Percentiles rank a stretch among this genome's conserved stretches.
Evolutionary conservation across 2,888 invertebrate species (phyloP).

Genomic region (Drosophila limbata): DNA sequence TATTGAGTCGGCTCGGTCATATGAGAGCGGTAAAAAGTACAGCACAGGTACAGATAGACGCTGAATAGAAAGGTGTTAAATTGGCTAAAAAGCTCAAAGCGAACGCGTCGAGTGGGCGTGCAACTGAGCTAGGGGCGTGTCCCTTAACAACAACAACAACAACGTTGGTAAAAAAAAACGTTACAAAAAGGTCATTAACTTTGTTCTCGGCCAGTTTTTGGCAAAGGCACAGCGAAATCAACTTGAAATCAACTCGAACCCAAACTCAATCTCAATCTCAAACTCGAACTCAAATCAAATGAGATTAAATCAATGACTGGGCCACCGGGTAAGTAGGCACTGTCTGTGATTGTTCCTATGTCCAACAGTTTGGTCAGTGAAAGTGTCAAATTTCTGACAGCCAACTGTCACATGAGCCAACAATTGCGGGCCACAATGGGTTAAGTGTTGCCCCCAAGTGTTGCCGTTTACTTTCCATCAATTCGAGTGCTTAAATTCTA

Average conservation of each 20-base stretch:
- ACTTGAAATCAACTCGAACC: constrained; percentile 12
- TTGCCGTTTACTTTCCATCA: constrained; percentile 47
- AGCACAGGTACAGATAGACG: constrained; percentile 30
- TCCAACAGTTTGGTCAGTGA: constrained; percentile 58
- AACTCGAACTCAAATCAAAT: constrained; percentile 21
- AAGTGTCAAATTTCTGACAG: constrained; percentile 64
- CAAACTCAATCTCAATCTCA: background rate
- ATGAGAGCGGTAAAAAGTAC: constrained; percentile 62
- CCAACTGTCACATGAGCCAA: constrained; percentile 45
- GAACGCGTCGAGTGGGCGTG: constrained; percentile 43
- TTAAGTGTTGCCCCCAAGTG: constrained; percentile 39
- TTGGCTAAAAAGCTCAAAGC: constrained; percentile 56
- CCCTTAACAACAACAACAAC: constrained; percentile 26
- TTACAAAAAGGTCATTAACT: constrained; percentile 72
- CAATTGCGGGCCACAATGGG: constrained; percentile 53
- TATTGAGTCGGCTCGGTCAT: constrained; percentile 19
- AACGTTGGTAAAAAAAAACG: constrained; percentile 7
- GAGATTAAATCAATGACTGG: constrained; percentile 12
- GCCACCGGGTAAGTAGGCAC: constrained; percentile 24
- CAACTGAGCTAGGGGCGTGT: constrained; percentile 54
- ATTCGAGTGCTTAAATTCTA: constrained; percentile 41
- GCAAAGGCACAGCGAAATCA: constrained; percentile 18
- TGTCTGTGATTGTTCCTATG: constrained; percentile 18
- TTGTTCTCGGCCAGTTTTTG: constrained; percentile 29
- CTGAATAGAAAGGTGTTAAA: constrained; percentile 80